Percentiles rank a stretch among this genome's conserved stretches.
phyloP scores from a whole-genome alignment of 2,888 invertebrate species.

The Alviniconcha strummeri region DNA sequence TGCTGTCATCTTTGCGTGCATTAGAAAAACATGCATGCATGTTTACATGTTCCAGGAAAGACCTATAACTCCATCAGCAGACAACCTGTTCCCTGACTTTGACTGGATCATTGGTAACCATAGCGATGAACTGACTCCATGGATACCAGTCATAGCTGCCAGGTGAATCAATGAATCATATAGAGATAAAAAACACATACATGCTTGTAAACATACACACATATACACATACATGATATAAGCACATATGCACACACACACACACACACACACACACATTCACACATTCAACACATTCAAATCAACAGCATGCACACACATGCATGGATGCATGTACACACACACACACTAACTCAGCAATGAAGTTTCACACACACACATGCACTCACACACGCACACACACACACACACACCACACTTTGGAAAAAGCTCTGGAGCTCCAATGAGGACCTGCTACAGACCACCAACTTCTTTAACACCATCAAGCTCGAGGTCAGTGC shows the following conservation, averaged over 20 bases:
- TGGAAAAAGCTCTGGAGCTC: no score
- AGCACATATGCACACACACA: background rate
- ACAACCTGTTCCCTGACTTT: constrained; percentile 81
- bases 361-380: no score
- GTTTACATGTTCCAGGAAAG: constrained; percentile 48
- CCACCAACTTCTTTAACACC: no score
- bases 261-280: background rate
- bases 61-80: constrained; percentile 80
- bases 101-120: constrained; percentile 99
- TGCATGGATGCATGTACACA: no score
- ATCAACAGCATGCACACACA: background rate
- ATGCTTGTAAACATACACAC: no score
- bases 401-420: no score
- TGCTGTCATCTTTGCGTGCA: no score
- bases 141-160: constrained; percentile 95
- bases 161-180: constrained; percentile 73
- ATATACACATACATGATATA: no score
- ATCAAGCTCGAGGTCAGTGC: background rate
- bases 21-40: background rate
- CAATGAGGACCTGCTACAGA: no score
- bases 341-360: no score
- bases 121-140: constrained; percentile 98
- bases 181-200: background rate
- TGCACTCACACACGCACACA: no score
- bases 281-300: background rate